These are phyloP conservation scores for Corythornis madagascariensis DNA, from an alignment of 2,113 vertebrate genomes.

Conservation along the genomic window DNA sequence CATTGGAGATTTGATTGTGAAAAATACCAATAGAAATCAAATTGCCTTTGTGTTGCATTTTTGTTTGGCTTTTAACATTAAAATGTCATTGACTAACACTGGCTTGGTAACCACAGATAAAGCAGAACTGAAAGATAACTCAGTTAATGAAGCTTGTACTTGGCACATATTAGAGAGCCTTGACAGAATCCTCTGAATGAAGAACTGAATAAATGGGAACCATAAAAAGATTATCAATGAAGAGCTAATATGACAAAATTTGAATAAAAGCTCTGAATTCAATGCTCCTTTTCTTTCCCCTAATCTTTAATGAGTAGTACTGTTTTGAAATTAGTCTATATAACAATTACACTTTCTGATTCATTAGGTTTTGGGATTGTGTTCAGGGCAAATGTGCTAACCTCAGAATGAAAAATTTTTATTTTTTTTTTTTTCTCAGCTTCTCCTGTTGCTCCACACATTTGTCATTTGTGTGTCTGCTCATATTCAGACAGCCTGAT, in stretches of 20 bases:
- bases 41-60: neutral
- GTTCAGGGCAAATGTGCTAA: conserved; percentile 19
- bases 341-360: conserved; percentile 42
- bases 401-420: conserved; percentile 25
- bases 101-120: conserved; percentile 33
- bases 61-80: conserved; percentile 49
- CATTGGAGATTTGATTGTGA: conserved; percentile 19
- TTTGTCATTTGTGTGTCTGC: conserved; percentile 20
- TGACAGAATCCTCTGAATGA: conserved; percentile 46
- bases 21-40: conserved; percentile 49
- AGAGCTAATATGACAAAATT: conserved; percentile 8
- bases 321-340: conserved; percentile 41
- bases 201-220: neutral
- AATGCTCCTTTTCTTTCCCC: conserved; percentile 12
- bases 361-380: conserved; percentile 46
- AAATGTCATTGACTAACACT: conserved; percentile 64
- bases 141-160: conserved; percentile 69
- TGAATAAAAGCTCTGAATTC: conserved; percentile 21
- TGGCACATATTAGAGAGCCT: conserved; percentile 27
- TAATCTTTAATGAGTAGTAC: conserved; percentile 18
- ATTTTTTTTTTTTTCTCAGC: neutral
- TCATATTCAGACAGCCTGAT: conserved; percentile 32
- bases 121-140: conserved; percentile 45
- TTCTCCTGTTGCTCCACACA: neutral
- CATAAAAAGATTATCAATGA: conserved; percentile 17